Base-by-base conservation (phyloP, 1,140 invertebrate species). In the Phthorimaea operculella region DNA sequence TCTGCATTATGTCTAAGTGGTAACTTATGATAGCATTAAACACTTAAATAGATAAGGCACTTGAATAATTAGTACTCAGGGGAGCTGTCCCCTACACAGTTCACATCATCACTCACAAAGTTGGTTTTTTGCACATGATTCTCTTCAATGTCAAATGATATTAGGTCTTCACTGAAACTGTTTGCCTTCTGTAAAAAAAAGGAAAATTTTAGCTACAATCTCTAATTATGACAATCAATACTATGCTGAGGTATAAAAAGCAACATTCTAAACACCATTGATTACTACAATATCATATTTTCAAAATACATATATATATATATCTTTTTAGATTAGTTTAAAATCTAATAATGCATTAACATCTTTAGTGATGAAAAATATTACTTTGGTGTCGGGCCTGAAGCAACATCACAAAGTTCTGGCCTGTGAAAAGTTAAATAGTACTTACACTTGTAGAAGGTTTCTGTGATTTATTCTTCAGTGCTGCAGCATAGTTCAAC, bases 131-230 rank as follows among this genome's bases (percentile, higher is more conserved):
- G 68, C 18, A 57, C 50, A 55, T 66, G 58, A 34, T 72, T 76
- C 1, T 81, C 78, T 60, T 80, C 78, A 18, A 77, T 76, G 69
- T 83, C 79, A 76, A 83, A 83, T 47, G 56, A 71, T 15, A 82
- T 84, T 48, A 84, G 66, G 60, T 84, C 78, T 57, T 83, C 80
- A 68, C 42, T 66, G 34, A 60, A 62, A 54, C 69, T 69, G 57
- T 66, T 74, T 18, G 62, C 12, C 68, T 73, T 83, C 80, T 83
- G 76, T 16, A 81, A 81, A 51, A 54, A 69, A 60, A 61, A 52
- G 62, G 58, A 52, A n/a, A n/a, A n/a, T n/a, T n/a, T n/a, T n/a
- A n/a, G n/a, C n/a, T n/a, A n/a, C n/a, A n/a, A n/a, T n/a, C n/a
- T n/a, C n/a, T n/a, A n/a, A n/a, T n/a, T 33, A 47, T 34, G 11